A percentile compares a stretch with the other conserved stretches of the same genome.
phyloP scores from a whole-genome alignment of 1,140 invertebrate species.

The Eueides isabella region DNA sequence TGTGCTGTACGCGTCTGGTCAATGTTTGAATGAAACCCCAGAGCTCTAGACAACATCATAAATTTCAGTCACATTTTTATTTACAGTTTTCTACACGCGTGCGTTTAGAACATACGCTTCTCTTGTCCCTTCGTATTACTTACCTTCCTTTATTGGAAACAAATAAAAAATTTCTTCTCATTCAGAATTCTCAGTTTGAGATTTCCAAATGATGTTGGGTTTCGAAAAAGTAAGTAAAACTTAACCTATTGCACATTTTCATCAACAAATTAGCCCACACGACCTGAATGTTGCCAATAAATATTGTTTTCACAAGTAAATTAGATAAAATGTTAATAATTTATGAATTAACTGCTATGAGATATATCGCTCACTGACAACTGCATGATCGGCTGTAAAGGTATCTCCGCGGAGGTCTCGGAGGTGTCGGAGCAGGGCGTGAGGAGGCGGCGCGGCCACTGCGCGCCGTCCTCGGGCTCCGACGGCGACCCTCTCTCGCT shows the following conservation, averaged over 20 bases:
- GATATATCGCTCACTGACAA: constrained; percentile 59
- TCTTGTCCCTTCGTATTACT: constrained; percentile 8
- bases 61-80: constrained; percentile 38
- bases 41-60: constrained; percentile 14
- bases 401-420: constrained; percentile 65
- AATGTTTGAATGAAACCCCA: constrained; percentile 30
- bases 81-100: constrained; percentile 43
- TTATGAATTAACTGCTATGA: constrained; percentile 39
- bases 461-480: constrained; percentile 56
- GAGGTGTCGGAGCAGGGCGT: constrained; percentile 68
- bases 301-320: constrained; percentile 28
- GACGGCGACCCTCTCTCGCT: constrained; percentile 58
- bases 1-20: constrained; percentile 51
- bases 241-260: constrained; percentile 66
- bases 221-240: constrained; percentile 39
- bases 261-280: constrained; percentile 20
- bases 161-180: not conserved
- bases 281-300: constrained; percentile 25
- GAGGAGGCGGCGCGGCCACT: constrained; percentile 62
- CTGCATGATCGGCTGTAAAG: constrained; percentile 66
- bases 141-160: constrained; percentile 6
- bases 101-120: constrained; percentile 44
- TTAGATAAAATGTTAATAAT: constrained; percentile 34
- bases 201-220: constrained; percentile 1
- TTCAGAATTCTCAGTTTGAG: not conserved